Conservation (phyloP, 2,113 vertebrate genomes). For the Coregonus clupeaformis region DNA sequence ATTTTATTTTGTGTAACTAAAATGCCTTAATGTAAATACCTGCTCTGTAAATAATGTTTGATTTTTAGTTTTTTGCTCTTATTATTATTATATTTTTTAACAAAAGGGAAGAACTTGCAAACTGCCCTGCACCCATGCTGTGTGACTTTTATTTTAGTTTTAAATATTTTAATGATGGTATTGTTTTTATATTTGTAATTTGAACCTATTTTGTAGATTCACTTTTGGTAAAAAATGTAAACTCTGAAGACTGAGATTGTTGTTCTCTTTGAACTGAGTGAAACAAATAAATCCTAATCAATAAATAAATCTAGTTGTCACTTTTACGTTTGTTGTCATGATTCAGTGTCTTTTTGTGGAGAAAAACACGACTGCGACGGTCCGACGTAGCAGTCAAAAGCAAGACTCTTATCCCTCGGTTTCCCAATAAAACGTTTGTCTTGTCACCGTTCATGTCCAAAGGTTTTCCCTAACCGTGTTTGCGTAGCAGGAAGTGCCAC, state of each 20-base stretch:
- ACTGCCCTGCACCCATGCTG: neutral
- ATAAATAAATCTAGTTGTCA: neutral
- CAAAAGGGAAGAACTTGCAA: neutral
- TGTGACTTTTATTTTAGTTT: neutral
- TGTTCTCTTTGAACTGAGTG: neutral
- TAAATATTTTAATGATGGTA: neutral
- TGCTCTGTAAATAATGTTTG: neutral
- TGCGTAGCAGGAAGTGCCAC: too few species aligned
- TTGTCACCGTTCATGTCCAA: too few species aligned
- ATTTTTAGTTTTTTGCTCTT: neutral
- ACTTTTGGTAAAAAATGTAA: neutral
- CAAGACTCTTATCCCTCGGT: too few species aligned
- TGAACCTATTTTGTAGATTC: neutral
- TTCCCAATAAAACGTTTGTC: too few species aligned
- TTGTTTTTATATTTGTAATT: neutral
- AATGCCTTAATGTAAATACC: constrained; percentile 12
- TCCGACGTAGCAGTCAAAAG: too few species aligned
- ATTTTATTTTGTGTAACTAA: neutral
- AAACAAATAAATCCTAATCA: neutral
- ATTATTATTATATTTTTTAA: neutral
- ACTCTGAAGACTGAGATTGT: neutral
- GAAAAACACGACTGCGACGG: too few species aligned
- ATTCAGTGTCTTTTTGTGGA: too few species aligned
- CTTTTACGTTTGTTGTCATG: too few species aligned
- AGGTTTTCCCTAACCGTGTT: too few species aligned